Evolutionary conservation across 2,888 invertebrate genomes (phyloP), one percentile per base, ranked within the genome.

Genomic region (Dugesia japonica): DNA sequence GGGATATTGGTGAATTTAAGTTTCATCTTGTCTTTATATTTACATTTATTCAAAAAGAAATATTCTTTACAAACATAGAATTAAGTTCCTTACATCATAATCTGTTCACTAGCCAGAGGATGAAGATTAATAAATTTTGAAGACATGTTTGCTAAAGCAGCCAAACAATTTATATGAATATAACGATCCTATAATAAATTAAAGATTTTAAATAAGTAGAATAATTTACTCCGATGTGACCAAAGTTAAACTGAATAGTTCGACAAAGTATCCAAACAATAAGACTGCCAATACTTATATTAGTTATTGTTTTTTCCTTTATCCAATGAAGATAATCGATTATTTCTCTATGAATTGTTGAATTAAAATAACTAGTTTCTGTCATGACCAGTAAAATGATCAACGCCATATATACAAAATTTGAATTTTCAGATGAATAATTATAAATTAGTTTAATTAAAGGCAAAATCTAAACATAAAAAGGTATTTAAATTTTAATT

Each of bases 401-500:
- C n/a, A 56, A 23, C 17, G 56, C 56, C 56, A 56, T 56, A 23
- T 56, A 56, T 38, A 56, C 56, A n/a, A n/a, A 56, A 56, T 56
- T 56, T n/a, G 56, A 56, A 56, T 23, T 56, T 56, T 56, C 56
- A 56, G 56, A 56, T n/a, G 56, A 56, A 56, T 56, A n/a, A 56
- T 4, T 56, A 56, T 56, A 56, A 56, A 56, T 56, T 1, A 56
- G 23, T n/a, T 56, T 56, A 4, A 56, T n/a, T 56, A 56, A 56
- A 23, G 56, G 56, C n/a, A 56, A 7, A 20, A 56, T 56, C 56
- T 56, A 56, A 56, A 56, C 17, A 20, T 56, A 20, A 20, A 4
- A 7, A n/a, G 17, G 38, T 38, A 38, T 38, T 38, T 38, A 38
- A 38, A 38, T 13, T 38, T 38, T n/a, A n/a, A n/a, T n/a, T n/a